A percentile compares a stretch with the other conserved stretches of the same genome.
Conservation (phyloP, 30 jellyfish, hydroid and myxozoan genomes). For the Rhopilema esculentum region DNA sequence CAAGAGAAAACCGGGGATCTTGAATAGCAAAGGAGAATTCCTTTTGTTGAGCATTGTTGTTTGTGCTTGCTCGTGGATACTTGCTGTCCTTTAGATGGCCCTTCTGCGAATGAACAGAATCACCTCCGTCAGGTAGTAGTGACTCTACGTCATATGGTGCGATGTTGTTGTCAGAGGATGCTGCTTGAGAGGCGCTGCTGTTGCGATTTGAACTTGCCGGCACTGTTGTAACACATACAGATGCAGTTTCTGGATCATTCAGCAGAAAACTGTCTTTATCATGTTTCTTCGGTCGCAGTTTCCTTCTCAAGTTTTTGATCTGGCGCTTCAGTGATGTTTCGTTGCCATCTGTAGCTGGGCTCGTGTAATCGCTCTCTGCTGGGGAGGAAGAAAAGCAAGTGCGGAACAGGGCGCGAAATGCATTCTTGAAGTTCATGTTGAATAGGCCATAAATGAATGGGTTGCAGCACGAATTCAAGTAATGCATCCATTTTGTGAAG, state of each 20-base stretch:
- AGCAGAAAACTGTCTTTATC: constrained; percentile 10
- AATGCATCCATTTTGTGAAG: constrained; percentile 81
- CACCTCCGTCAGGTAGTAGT: neutral
- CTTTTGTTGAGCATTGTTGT: neutral
- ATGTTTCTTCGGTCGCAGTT: constrained; percentile 10
- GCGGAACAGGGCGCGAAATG: constrained; percentile 61
- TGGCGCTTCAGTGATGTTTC: constrained; percentile 28
- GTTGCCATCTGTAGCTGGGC: neutral
- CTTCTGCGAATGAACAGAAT: neutral
- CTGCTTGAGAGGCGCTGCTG: constrained; percentile 6
- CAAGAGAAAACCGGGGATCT: neutral
- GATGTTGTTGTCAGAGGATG: constrained; percentile 1
- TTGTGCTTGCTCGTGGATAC: neutral
- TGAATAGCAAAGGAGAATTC: neutral
- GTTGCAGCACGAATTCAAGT: constrained; percentile 82
- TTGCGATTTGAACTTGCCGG: constrained; percentile 14
- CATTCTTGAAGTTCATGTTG: constrained; percentile 80
- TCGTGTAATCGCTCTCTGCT: constrained; percentile 7
- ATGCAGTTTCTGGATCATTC: constrained; percentile 17
- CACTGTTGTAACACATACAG: constrained; percentile 26
- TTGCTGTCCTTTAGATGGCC: neutral
- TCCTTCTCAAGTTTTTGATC: constrained; percentile 41
- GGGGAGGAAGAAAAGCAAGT: constrained; percentile 41
- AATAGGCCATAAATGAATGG: constrained; percentile 90
- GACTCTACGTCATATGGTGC: neutral